These are phyloP conservation scores for Rattus rattus DNA, from an alignment of 2,113 vertebrate genomes.

Conservation along the genomic window DNA sequence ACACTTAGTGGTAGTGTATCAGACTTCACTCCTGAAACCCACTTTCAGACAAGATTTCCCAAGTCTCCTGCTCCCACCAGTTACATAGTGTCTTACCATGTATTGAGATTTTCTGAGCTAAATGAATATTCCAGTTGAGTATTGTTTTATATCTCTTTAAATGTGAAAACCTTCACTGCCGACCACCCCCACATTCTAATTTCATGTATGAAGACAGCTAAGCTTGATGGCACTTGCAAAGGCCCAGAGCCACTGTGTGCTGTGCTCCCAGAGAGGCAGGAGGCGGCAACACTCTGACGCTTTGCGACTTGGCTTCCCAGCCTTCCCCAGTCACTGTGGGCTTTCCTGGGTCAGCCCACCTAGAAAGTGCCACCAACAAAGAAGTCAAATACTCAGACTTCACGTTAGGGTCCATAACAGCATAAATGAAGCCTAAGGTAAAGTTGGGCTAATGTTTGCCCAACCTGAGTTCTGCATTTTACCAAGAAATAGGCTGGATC, in stretches of 20 bases:
- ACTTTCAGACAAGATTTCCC: conserved; percentile 47
- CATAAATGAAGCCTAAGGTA: conserved; percentile 53
- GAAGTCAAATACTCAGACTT: conserved; percentile 22
- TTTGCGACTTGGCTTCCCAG: conserved; percentile 56
- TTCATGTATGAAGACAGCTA: conserved; percentile 50
- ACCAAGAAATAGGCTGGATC: background rate
- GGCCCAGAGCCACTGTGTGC: conserved; percentile 12
- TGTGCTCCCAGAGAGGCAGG: conserved; percentile 33
- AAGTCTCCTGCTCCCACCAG: conserved; percentile 43
- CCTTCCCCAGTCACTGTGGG: background rate
- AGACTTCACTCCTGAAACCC: conserved; percentile 15
- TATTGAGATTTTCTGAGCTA: conserved; percentile 41
- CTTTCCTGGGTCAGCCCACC: conserved; percentile 25
- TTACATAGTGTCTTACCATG: conserved; percentile 13
- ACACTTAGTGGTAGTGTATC: background rate
- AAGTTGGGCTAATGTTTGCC: conserved; percentile 50
- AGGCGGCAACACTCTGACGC: conserved; percentile 14
- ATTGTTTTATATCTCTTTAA: conserved; percentile 37
- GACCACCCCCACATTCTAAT: conserved; percentile 50
- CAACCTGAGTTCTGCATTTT: conserved; percentile 40
- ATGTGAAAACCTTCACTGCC: conserved; percentile 42
- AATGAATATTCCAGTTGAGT: conserved; percentile 52
- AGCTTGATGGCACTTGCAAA: background rate
- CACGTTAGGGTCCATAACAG: conserved; percentile 40
- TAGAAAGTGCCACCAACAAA: conserved; percentile 46